Evolutionary conservation across 2,888 invertebrate genomes (phyloP).

Genomic region (Sisyra nigra): DNA sequence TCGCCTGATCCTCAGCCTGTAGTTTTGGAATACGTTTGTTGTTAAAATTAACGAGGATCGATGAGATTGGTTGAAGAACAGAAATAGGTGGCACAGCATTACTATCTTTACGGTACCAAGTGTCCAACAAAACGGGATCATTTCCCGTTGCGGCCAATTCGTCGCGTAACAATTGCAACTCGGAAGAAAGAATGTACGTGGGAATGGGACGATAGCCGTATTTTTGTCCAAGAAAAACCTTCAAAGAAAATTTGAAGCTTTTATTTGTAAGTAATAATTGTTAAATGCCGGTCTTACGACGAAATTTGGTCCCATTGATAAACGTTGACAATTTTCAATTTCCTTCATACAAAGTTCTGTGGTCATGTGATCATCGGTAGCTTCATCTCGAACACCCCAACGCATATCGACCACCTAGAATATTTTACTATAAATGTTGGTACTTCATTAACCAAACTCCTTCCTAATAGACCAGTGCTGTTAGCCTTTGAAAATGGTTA

Average conservation of each 20-base stretch:
- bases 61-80: constrained; percentile 91
- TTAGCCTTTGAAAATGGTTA: too few species aligned
- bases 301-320: constrained; percentile 97
- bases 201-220: constrained; percentile 97
- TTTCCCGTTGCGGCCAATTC: constrained; percentile 70
- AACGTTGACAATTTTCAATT: constrained; percentile 90
- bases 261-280: constrained; percentile 3
- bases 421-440: background rate
- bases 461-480: too few species aligned
- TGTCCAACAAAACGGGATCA: constrained; percentile 69
- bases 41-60: constrained; percentile 91
- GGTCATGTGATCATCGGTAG: constrained; percentile 99
- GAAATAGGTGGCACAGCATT: constrained; percentile 93
- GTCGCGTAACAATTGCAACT: constrained; percentile 73
- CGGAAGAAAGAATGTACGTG: constrained; percentile 83
- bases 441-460: background rate
- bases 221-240: constrained; percentile 92
- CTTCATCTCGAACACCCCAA: constrained; percentile 96
- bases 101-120: constrained; percentile 92
- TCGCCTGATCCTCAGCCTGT: constrained; percentile 89
- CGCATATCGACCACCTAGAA: constrained; percentile 91
- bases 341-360: constrained; percentile 96
- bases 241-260: background rate
- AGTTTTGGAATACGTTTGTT: constrained; percentile 92
- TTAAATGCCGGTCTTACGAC: constrained; percentile 61